Evolutionary conservation across 2,797 vertebrate species (phyloP).

Genomic region (Danio aesculapii): DNA sequence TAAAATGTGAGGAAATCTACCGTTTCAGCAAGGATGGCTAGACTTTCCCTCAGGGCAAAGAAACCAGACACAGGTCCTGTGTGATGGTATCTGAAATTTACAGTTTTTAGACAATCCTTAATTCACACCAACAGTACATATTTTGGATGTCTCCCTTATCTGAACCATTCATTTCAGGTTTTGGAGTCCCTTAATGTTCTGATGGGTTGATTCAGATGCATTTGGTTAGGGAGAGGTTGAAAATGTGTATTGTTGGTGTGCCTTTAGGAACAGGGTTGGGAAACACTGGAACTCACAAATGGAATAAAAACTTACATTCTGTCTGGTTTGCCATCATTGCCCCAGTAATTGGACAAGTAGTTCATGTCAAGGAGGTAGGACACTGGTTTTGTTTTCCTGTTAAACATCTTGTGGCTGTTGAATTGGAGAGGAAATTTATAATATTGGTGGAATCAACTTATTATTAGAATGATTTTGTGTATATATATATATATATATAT

Average conservation of each 20-base stretch:
- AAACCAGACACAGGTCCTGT: conserved; percentile 87
- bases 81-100: conserved; percentile 89
- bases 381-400: conserved; percentile 86
- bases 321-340: conserved; percentile 83
- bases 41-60: conserved; percentile 88
- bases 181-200: no score
- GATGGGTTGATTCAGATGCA: no score
- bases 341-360: conserved; percentile 91
- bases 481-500: no score
- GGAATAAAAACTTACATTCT: conserved; percentile 72
- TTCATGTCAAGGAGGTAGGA: conserved; percentile 91
- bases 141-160: no score
- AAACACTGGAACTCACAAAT: not conserved
- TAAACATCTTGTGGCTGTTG: conserved; percentile 88
- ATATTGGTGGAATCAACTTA: not conserved
- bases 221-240: no score
- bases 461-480: not conserved
- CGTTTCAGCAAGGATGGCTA: conserved; percentile 87
- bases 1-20: conserved; percentile 70
- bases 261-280: no score
- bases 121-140: no score
- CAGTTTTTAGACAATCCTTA: not conserved
- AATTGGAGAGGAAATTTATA: not conserved
- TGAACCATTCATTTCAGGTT: no score
- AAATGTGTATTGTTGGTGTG: no score